Percentiles rank a stretch among this genome's conserved stretches.
These are phyloP conservation scores for Stichopus horrens DNA, from an alignment of 53 echinoderm and acorn worm species.

Conservation along the genomic window DNA sequence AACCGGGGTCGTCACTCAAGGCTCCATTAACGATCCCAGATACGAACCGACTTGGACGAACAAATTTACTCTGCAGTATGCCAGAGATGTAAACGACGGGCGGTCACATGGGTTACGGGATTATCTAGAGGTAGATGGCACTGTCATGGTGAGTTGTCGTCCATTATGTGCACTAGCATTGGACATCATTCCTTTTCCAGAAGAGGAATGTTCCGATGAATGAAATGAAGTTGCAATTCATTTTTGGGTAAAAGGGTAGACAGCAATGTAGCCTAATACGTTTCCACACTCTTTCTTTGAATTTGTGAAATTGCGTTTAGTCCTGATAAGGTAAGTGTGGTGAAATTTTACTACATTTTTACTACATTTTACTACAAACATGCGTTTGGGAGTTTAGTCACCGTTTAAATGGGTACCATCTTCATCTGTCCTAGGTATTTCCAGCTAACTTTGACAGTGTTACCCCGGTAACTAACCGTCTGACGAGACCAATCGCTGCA, in stretches of 20 bases:
- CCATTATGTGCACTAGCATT: background rate
- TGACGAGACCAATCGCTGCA: background rate
- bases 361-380: too few relatives aligned
- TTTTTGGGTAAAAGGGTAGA: too few relatives aligned
- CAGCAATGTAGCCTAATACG: too few relatives aligned
- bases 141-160: background rate
- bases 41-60: constrained; percentile 22
- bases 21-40: constrained; percentile 2
- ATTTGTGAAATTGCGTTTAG: too few relatives aligned
- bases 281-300: too few relatives aligned
- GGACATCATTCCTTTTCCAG: too few relatives aligned
- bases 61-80: constrained; percentile 14
- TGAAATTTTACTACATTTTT: too few relatives aligned
- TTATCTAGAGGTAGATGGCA: background rate
- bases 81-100: background rate
- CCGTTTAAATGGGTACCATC: background rate
- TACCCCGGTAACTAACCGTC: constrained; percentile 1
- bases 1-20: constrained; percentile 8
- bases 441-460: constrained; percentile 10
- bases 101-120: background rate
- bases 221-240: too few relatives aligned
- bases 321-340: too few relatives aligned
- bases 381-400: too few relatives aligned
- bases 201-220: too few relatives aligned
- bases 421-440: background rate